A percentile compares a stretch with the other conserved stretches of the same genome.
Conservation (phyloP, 2,888 invertebrate species). For the Dusona sp. region DNA sequence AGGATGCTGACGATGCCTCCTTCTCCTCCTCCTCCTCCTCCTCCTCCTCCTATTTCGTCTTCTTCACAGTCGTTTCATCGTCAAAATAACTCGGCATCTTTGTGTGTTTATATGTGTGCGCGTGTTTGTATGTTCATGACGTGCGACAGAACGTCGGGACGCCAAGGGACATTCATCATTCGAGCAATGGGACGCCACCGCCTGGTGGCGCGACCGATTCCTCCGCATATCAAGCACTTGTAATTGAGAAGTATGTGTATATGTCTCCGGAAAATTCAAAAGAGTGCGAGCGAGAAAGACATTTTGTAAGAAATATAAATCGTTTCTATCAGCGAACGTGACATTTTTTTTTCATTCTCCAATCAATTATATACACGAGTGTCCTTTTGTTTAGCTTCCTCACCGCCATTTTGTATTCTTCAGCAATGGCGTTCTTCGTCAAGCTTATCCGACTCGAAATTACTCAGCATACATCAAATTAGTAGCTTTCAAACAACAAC, state of each 20-base stretch:
- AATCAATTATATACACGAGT: constrained; percentile 58
- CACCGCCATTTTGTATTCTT: constrained; percentile 19
- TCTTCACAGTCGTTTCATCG: constrained; percentile 63
- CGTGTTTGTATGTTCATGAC: constrained; percentile 77
- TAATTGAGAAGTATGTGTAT: constrained; percentile 48
- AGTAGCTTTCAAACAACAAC: neutral
- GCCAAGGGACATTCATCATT: constrained; percentile 80
- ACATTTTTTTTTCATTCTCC: constrained; percentile 43
- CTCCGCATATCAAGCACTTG: constrained; percentile 32
- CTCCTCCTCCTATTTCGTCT: constrained; percentile 42
- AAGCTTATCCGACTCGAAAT: neutral
- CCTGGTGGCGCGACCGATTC: constrained; percentile 55
- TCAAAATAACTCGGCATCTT: constrained; percentile 81
- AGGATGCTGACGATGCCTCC: constrained; percentile 65
- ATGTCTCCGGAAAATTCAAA: neutral
- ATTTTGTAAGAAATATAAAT: constrained; percentile 13
- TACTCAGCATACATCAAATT: neutral
- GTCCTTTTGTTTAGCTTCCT: neutral
- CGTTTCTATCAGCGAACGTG: constrained; percentile 29
- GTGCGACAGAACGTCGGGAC: constrained; percentile 80
- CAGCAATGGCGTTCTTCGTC: constrained; percentile 13
- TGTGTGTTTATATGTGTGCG: constrained; percentile 72
- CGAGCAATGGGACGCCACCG: constrained; percentile 75
- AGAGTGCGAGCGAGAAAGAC: neutral
- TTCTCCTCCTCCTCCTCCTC: too few relatives aligned